Conservation (phyloP, 2,113 vertebrate genomes). For the Etia nguti region DNA sequence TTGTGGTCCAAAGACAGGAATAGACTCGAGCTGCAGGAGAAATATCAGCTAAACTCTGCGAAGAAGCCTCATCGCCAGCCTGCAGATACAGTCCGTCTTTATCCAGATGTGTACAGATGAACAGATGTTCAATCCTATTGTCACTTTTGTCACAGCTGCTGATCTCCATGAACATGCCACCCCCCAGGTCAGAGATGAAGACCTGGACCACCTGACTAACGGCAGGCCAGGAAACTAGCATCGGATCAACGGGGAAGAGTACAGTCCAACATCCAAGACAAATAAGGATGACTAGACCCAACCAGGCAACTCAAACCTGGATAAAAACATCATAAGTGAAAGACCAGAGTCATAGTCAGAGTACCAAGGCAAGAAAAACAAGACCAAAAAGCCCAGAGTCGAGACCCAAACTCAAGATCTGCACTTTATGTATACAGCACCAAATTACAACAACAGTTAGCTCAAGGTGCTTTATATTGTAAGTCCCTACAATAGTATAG, state of each 20-base stretch:
- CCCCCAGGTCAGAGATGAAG: not conserved
- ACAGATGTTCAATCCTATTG: not conserved
- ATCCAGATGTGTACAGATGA: not conserved
- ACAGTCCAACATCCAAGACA: not conserved
- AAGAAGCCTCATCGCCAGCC: not conserved
- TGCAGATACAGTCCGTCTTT: not conserved
- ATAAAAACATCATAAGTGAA: not conserved
- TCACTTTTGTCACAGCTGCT: not conserved
- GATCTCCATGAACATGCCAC: not conserved
- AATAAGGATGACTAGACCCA: not conserved
- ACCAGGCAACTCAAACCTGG: too few species aligned
- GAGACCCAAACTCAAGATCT: accelerated
- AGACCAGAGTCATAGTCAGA: not conserved
- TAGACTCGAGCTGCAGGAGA: not conserved
- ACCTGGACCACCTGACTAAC: not conserved
- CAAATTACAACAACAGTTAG: not conserved
- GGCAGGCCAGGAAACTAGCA: not conserved
- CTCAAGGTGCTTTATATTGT: not conserved
- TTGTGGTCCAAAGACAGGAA: not conserved
- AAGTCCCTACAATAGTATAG: not conserved
- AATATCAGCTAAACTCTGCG: not conserved
- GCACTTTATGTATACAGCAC: not conserved
- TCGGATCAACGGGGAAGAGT: not conserved
- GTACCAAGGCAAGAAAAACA: not conserved
- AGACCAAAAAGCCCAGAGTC: not conserved